Conservation (phyloP, 1,140 invertebrate species). For the Whitmania pigra region DNA sequence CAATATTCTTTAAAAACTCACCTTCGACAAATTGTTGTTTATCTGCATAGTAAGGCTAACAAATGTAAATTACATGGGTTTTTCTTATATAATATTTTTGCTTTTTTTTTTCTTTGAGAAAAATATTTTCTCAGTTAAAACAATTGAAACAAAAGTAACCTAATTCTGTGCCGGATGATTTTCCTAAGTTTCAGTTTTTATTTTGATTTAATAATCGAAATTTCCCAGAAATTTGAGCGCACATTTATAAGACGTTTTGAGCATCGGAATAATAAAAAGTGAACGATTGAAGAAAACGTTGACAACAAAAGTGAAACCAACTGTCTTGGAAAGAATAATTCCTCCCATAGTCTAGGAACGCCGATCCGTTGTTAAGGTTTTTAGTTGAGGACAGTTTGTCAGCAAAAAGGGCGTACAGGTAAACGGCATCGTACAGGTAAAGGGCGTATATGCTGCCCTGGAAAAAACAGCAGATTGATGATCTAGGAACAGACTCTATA, state of each 20-base stretch:
- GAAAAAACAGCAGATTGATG: no score
- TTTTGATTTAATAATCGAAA: no score
- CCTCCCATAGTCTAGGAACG: conserved; percentile 20
- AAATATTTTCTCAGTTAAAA: no score
- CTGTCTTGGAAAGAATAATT: conserved; percentile 19
- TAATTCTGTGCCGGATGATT: no score
- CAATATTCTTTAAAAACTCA: background rate
- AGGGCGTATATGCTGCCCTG: conserved; percentile 22
- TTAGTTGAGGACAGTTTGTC: conserved; percentile 15
- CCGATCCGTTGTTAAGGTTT: conserved; percentile 14
- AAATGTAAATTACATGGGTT: background rate
- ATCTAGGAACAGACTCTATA: no score
- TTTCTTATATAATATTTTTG: background rate
- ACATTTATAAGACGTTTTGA: no score
- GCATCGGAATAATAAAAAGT: no score
- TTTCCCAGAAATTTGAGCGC: no score
- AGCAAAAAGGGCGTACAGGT: conserved; percentile 14
- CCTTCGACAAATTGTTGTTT: background rate
- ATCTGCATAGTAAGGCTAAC: background rate
- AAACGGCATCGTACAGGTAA: conserved; percentile 23
- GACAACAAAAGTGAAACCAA: background rate
- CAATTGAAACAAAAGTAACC: no score
- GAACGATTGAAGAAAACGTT: background rate
- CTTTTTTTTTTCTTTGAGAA: no score
- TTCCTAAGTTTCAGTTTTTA: no score